Evolutionary conservation across 2,797 vertebrate species (phyloP).

Genomic region (Pempheris klunzingeri): DNA sequence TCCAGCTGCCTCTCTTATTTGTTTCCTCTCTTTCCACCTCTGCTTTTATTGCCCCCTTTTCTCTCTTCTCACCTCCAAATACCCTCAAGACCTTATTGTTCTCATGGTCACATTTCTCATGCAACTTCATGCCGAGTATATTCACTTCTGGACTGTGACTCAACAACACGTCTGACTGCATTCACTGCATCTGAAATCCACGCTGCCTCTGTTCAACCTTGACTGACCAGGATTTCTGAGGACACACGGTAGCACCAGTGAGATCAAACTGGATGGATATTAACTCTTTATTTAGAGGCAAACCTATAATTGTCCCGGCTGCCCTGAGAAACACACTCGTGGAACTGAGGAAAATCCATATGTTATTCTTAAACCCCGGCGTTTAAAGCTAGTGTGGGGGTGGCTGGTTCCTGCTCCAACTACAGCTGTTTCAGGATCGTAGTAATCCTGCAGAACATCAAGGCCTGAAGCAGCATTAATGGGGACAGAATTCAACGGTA

Average conservation of each 20-base stretch:
- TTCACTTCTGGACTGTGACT: conserved; percentile 45
- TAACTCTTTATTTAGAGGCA: conserved; percentile 23
- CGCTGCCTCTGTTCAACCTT: neutral
- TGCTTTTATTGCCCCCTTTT: conserved; percentile 11
- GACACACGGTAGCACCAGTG: conserved; percentile 2
- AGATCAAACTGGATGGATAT: conserved; percentile 14
- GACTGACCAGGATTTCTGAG: conserved; percentile 16
- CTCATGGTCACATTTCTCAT: conserved; percentile 32
- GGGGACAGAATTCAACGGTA: conserved; percentile 4
- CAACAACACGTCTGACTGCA: conserved; percentile 39
- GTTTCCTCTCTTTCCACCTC: neutral
- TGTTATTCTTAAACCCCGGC: conserved; percentile 37
- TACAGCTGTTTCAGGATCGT: conserved; percentile 54
- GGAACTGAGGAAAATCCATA: conserved; percentile 56
- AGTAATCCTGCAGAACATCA: conserved; percentile 50
- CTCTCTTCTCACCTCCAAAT: conserved; percentile 46
- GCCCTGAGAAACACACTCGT: conserved; percentile 33
- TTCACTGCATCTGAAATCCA: conserved; percentile 19
- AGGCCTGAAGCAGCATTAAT: conserved; percentile 21
- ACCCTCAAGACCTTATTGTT: conserved; percentile 28
- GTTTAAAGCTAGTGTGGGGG: conserved; percentile 1
- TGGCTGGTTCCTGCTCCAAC: conserved; percentile 19
- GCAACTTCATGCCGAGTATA: conserved; percentile 1
- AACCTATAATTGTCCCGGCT: conserved; percentile 3
- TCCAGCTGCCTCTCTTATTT: neutral